Percentiles rank a stretch among this genome's conserved stretches.
Conservation (phyloP, 2,888 invertebrate species). For the Phymatocera aterrima region DNA sequence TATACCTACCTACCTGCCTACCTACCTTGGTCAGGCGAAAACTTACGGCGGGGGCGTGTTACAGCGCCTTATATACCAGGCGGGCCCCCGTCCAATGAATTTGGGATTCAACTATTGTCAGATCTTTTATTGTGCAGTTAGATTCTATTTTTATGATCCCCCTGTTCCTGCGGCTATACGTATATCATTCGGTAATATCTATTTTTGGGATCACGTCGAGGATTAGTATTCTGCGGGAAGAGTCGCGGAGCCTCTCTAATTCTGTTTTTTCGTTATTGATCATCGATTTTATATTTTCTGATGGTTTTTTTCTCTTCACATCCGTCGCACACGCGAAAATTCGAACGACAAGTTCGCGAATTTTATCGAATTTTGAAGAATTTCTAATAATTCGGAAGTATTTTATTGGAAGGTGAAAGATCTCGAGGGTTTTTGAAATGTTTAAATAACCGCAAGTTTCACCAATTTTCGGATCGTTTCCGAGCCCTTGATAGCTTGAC, state of each 20-base stretch:
- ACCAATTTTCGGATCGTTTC: too few relatives aligned
- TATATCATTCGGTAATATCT: background rate
- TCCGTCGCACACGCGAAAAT: background rate
- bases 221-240: too few relatives aligned
- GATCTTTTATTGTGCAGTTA: conserved; percentile 41
- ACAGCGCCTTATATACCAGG: conserved; percentile 4
- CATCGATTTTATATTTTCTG: background rate
- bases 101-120: conserved; percentile 42
- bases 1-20: background rate
- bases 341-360: background rate
- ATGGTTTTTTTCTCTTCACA: background rate
- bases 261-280: conserved; percentile 39
- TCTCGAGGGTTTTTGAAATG: too few relatives aligned
- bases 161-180: conserved; percentile 28
- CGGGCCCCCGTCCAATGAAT: background rate
- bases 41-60: conserved; percentile 10
- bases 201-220: too few relatives aligned
- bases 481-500: too few relatives aligned
- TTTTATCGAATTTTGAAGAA: background rate
- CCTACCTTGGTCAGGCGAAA: background rate
- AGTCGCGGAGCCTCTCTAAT: too few relatives aligned
- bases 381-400: background rate
- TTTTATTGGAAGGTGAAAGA: background rate
- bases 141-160: conserved; percentile 43
- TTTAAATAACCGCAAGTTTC: too few relatives aligned